Evolutionary conservation across 2,797 vertebrate genomes (phyloP).

Genomic region (Pipistrellus pipistrellus): DNA sequence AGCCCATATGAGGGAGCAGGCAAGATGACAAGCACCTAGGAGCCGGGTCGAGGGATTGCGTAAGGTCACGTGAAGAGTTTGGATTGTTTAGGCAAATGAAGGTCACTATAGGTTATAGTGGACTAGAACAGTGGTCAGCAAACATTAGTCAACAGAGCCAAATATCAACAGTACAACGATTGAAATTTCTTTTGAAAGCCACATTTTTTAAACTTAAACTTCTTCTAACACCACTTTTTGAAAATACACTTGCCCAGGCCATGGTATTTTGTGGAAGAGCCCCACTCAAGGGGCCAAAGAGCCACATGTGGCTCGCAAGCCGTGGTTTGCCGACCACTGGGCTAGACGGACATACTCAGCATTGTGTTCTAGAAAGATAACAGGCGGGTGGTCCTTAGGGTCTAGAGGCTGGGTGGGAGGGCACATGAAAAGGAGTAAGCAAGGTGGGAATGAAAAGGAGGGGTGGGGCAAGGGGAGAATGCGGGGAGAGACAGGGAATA

Average conservation of each 20-base stretch:
- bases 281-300: too few relatives aligned
- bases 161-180: too few relatives aligned
- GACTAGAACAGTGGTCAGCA: too few relatives aligned
- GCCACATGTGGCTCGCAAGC: too few relatives aligned
- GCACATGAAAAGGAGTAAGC: neutral
- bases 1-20: neutral
- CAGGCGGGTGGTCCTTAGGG: neutral
- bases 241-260: too few relatives aligned
- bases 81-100: neutral
- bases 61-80: neutral
- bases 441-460: neutral
- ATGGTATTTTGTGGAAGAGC: too few relatives aligned
- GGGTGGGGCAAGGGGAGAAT: neutral
- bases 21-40: neutral
- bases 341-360: neutral
- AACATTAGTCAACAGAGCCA: too few relatives aligned
- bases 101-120: neutral
- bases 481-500: neutral
- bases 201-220: too few relatives aligned
- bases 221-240: too few relatives aligned
- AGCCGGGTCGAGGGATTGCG: neutral
- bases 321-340: too few relatives aligned
- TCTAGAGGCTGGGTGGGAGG: neutral
- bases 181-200: too few relatives aligned
- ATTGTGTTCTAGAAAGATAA: neutral